phyloP scores from a whole-genome alignment of 2,797 vertebrate species.

The Avahi laniger region DNA sequence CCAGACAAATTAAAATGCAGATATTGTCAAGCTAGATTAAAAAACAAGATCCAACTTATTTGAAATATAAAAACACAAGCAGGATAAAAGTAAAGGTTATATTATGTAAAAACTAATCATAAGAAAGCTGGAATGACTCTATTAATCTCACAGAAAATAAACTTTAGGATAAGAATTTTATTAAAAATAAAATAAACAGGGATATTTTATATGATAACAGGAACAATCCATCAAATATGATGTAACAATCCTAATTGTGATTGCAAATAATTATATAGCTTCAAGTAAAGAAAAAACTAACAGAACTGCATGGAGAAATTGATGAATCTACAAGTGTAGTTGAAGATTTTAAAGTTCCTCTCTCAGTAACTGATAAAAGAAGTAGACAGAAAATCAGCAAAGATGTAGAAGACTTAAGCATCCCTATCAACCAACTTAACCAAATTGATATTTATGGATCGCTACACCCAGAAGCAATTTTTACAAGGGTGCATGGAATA shows the following conservation, averaged over 20 bases:
- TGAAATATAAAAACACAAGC: not conserved
- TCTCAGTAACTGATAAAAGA: not conserved
- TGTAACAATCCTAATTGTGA: not conserved
- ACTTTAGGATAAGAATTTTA: not conserved
- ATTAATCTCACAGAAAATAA: not conserved
- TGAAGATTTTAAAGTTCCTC: not conserved
- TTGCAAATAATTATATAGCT: not conserved
- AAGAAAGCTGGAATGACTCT: not conserved
- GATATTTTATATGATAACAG: not conserved
- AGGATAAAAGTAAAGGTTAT: not conserved
- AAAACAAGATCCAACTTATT: not conserved
- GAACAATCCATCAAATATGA: not conserved
- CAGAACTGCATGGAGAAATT: not conserved
- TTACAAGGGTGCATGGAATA: not conserved
- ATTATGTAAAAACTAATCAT: not conserved
- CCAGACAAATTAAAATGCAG: not conserved
- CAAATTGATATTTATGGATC: not conserved
- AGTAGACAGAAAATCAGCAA: not conserved
- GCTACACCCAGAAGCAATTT: not conserved
- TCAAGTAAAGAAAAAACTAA: not conserved
- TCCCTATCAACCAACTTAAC: not conserved
- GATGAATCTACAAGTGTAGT: not conserved
- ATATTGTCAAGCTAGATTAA: not conserved
- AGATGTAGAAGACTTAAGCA: not conserved
- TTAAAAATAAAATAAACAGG: not conserved